phyloP scores from a whole-genome alignment of 2,113 vertebrate species.

The Glareola pratincola region DNA sequence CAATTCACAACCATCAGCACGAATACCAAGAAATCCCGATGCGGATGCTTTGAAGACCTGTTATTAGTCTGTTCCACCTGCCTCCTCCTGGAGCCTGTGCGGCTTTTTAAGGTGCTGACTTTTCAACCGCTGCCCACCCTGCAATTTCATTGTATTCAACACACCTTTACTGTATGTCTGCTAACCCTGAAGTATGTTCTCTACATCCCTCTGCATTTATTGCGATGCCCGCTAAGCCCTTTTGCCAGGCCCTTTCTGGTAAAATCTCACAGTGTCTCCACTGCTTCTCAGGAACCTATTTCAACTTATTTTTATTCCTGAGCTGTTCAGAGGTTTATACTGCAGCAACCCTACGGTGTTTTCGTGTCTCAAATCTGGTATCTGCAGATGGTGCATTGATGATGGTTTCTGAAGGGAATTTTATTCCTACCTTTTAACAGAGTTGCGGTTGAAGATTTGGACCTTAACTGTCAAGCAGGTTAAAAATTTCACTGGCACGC shows the following conservation, averaged over 20 bases:
- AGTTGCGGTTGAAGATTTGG: neutral
- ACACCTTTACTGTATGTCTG: fast-evolving
- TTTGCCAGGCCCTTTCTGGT: neutral
- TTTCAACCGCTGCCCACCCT: neutral
- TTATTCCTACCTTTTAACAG: neutral
- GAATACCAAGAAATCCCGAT: neutral
- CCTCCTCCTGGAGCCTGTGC: neutral
- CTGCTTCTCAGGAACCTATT: neutral
- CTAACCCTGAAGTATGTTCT: neutral
- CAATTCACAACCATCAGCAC: neutral
- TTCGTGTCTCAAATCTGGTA: neutral
- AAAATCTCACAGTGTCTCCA: neutral
- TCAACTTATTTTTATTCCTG: neutral
- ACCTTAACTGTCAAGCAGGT: neutral
- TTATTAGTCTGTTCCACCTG: neutral
- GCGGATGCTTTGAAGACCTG: neutral
- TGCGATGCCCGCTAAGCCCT: neutral
- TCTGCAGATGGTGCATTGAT: neutral
- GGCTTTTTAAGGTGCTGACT: neutral
- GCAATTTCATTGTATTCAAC: neutral
- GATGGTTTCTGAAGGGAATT: neutral
- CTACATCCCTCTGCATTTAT: neutral
- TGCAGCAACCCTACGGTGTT: neutral
- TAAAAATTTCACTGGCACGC: neutral
- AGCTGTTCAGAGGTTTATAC: neutral